Conservation (phyloP, 2,888 invertebrate species). For the Osmoderma eremita region DNA sequence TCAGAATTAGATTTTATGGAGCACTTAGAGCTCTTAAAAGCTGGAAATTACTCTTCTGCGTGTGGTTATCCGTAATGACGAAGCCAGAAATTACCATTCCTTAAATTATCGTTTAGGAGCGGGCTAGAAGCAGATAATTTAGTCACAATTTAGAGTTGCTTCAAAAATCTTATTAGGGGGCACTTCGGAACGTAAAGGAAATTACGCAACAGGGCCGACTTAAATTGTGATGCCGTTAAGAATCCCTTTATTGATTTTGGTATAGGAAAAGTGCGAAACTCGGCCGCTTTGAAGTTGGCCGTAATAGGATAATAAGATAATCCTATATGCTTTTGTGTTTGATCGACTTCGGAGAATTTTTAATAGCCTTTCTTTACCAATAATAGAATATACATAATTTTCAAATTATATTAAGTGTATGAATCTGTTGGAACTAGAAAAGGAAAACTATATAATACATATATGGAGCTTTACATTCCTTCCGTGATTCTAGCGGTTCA, state of each 20-base stretch:
- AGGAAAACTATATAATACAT: too few relatives aligned
- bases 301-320: slow-evolving; percentile 13
- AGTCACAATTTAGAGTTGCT: not conserved
- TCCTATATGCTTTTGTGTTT: not conserved
- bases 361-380: slow-evolving; percentile 1
- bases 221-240: slow-evolving; percentile 15
- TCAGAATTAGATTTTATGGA: too few relatives aligned
- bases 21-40: too few relatives aligned
- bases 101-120: not conserved
- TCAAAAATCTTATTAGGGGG: slow-evolving; percentile 11
- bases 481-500: too few relatives aligned
- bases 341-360: not conserved
- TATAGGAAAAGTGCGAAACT: slow-evolving; percentile 3
- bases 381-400: too few relatives aligned
- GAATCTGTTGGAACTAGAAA: too few relatives aligned
- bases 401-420: too few relatives aligned
- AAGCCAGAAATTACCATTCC: not conserved
- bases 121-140: not conserved
- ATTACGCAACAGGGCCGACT: slow-evolving; percentile 13
- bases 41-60: not conserved
- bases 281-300: slow-evolving; percentile 18
- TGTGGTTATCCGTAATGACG: not conserved
- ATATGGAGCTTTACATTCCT: too few relatives aligned
- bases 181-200: slow-evolving; percentile 4
- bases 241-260: slow-evolving; percentile 14